Evolutionary conservation across 2,113 vertebrate species (phyloP).

Genomic region (Scopus umbretta): DNA sequence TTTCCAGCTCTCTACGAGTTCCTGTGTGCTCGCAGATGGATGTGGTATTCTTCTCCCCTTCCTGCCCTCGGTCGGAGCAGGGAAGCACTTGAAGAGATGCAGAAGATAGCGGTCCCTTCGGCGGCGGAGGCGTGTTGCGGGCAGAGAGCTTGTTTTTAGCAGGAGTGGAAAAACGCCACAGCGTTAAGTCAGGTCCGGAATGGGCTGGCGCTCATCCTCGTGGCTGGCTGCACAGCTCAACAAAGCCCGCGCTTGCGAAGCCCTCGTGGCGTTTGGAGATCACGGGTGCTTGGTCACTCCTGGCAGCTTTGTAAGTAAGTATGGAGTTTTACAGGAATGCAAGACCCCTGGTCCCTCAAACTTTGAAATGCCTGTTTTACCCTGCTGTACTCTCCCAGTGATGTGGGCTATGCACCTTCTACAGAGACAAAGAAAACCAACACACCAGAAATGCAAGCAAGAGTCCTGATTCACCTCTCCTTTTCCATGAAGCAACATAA

Average conservation of each 20-base stretch:
- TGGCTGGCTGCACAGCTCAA: not conserved
- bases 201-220: accelerated
- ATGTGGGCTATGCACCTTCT: not conserved
- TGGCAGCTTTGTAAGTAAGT: not conserved
- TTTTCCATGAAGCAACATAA: not conserved
- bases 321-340: accelerated
- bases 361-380: not conserved
- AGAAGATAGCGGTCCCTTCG: not conserved
- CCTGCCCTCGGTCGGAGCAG: not conserved
- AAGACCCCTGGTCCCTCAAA: not conserved
- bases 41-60: not conserved
- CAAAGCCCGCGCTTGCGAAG: not conserved
- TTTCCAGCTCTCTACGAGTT: not conserved
- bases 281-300: not conserved
- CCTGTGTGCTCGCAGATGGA: not conserved
- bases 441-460: not conserved
- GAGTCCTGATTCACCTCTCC: not conserved
- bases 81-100: not conserved
- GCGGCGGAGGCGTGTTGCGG: accelerated
- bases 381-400: accelerated
- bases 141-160: not conserved
- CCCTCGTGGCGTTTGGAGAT: not conserved
- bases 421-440: accelerated
- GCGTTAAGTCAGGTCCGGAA: not conserved
- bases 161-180: not conserved